Evolutionary conservation across 2,888 invertebrate genomes (phyloP).

Genomic region (Galerucella calmariensis): DNA sequence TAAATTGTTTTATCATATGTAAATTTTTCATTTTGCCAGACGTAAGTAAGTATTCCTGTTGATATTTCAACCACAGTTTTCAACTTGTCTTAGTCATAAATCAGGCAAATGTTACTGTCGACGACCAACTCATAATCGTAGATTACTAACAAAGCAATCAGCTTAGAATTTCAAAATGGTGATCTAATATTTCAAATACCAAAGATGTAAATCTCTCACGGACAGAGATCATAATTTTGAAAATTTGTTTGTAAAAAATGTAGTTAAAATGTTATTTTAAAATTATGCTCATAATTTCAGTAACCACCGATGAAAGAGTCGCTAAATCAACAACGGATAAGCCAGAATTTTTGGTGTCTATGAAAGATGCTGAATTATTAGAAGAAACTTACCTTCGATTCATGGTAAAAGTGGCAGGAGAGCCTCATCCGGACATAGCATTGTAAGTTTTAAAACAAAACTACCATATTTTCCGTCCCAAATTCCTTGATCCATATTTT

Average conservation of each 20-base stretch:
- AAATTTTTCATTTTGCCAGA: too few species aligned
- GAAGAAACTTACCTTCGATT: slow-evolving; percentile 88
- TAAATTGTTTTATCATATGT: too few species aligned
- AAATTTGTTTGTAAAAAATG: not conserved
- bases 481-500: not conserved
- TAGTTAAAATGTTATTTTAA: not conserved
- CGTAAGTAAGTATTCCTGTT: too few species aligned
- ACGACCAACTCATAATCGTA: not conserved
- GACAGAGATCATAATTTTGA: not conserved
- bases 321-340: slow-evolving; percentile 77
- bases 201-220: not conserved
- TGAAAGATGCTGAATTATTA: slow-evolving; percentile 89
- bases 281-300: slow-evolving; percentile 62
- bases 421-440: slow-evolving; percentile 88
- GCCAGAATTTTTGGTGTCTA: slow-evolving; percentile 85
- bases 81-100: too few species aligned
- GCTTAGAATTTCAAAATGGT: not conserved
- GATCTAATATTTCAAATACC: not conserved
- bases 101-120: not conserved
- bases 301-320: slow-evolving; percentile 77
- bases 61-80: too few species aligned
- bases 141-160: not conserved
- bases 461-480: too few species aligned
- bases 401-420: slow-evolving; percentile 88
- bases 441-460: slow-evolving; percentile 77